Base-by-base conservation (phyloP, 2,888 invertebrate species). In the Apantesis nais region DNA sequence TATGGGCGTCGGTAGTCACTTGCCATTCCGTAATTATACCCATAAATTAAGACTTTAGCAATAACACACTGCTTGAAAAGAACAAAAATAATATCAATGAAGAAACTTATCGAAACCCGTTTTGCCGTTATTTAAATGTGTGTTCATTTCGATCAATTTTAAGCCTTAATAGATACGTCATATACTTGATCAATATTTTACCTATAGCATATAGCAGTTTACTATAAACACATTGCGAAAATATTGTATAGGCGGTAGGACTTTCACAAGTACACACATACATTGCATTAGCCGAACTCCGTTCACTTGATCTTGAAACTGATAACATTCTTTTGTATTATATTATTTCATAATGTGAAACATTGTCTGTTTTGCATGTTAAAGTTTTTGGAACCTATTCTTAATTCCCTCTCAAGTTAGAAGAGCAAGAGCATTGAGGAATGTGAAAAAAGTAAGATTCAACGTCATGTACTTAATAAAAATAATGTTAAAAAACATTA, bases 211-310 rank as follows among this genome's bases (percentile, higher is more conserved):
- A 41, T 39, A 55, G 29, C 12, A 22, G 55, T 29, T 39, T 66
- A 22, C 25, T 58, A 58, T 29, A 29, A 66, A 66, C 29, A 58
- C 12, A 39, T 66, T 66, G 37, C 70, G 69, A 71, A 72, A 79
- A 76, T 74, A 44, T 68, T 73, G 68, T 62, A 67, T 41, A 55
- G 29, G 67, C 31, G 61, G 55, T 73, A 37, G 67, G 34, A 78
- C 73, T 79, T 79, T 79, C 79, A 79, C 79, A 74, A 79, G 72
- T 73, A 73, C 55, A 77, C 44, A 61, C 29, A 66, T 55, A 62
- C 68, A 62, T 55, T 55, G 74, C 68, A 72, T 71, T 58, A 65
- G 70, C 25, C 34, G 29, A 63, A 37, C 44, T 55, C 58, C 67
- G 70, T 63, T 76, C 66, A 60, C 62, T 76, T 65, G 74, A 78